Base-by-base conservation (phyloP, 1,140 invertebrate species). In the Heliothis subflexa region DNA sequence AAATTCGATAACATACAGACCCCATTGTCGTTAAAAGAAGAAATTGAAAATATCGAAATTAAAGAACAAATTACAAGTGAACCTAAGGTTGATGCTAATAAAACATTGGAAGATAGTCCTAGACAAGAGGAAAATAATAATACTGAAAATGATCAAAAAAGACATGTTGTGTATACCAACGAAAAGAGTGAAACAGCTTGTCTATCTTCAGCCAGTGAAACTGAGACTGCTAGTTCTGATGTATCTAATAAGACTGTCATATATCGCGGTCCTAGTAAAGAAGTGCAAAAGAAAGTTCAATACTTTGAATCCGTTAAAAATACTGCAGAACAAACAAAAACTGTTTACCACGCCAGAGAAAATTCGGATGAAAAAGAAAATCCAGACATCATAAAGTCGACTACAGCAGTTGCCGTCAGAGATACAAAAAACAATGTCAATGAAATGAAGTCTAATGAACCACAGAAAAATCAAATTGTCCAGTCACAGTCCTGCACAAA, bases 261-360 rank as follows among this genome's bases (percentile, higher is more conserved):
- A 33, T 94, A 95, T 78, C 91, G 94, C 59, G 90, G 89, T 89
- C 87, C 87, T 71, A 94, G 94, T 73, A 96, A 96, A 72, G 96
- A 96, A 72, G 96, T 97, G 0, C 95, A 95, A 59, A 95, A 96
- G 75, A 98, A 97, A 90, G 97, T 98, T 1, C 96, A 97, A 86
- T 98, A 97, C 91, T 98, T 97, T 86, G 97, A 98, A 90, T 96
- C 96, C 14, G 96, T 96, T 14, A 89, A 86, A 85, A 91, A 86
- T 52, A 21, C 78, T 21, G 62, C 83, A 45, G 85, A 87, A 52
- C 81, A 80, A 59, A 45, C 78, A 14, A 89, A 87, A 62, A 79
- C 57, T 72, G 74, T 89, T 68, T 95, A 96, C 83, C 95, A 95
- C 78, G 93, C 95, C 0, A 95, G 95, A 75, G 96, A 96, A 81